Evolutionary conservation across 1,140 invertebrate species (phyloP).

Genomic region (Chlorops oryzae): DNA sequence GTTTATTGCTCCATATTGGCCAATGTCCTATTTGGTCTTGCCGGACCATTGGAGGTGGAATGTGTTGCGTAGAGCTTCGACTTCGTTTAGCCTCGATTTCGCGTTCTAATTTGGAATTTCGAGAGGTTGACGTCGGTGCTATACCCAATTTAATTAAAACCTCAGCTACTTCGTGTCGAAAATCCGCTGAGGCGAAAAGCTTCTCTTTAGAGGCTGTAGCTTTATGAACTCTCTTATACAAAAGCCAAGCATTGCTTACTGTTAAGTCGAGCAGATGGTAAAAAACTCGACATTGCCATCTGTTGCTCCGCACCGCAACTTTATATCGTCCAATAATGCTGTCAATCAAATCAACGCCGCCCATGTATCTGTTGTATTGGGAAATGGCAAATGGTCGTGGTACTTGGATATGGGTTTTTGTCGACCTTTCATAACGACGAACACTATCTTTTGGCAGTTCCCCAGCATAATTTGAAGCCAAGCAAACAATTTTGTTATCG

Average conservation of each 20-base stretch:
- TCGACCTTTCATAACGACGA: background rate
- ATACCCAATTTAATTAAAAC: conserved; percentile 14
- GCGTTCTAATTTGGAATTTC: background rate
- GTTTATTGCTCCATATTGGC: background rate
- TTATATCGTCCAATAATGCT: conserved; percentile 32
- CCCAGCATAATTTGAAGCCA: background rate
- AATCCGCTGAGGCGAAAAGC: conserved; percentile 17
- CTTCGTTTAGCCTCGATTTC: background rate
- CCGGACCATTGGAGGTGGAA: background rate
- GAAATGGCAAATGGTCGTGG: no score
- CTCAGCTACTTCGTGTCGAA: conserved; percentile 24
- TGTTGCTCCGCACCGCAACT: conserved; percentile 23
- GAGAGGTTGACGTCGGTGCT: background rate
- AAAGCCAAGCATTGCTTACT: conserved; percentile 33
- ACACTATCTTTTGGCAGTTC: background rate
- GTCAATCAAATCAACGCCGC: conserved; percentile 35
- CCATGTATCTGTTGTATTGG: conserved; percentile 26
- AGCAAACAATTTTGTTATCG: background rate
- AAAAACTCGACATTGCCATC: background rate
- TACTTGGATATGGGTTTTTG: background rate
- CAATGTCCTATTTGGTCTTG: background rate
- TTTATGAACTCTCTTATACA: conserved; percentile 28
- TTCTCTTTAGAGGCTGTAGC: conserved; percentile 7
- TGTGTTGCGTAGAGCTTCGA: background rate
- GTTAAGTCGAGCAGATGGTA: conserved; percentile 28